Base-by-base conservation (phyloP, 2,113 vertebrate genomes). In the Atractosteus spatula region DNA sequence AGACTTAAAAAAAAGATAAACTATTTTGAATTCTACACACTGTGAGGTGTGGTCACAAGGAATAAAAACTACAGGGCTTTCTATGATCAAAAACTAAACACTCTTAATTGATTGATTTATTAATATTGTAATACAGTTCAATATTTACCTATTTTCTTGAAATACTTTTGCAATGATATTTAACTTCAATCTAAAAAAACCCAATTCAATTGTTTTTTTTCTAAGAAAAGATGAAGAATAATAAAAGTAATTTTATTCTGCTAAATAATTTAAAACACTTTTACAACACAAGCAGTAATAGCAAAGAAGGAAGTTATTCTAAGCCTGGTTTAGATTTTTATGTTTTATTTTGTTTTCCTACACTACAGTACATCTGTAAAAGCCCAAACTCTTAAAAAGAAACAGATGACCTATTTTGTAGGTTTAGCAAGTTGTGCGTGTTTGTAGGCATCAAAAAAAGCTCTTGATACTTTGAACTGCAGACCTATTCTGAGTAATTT, bases 231-330 rank as follows among this genome's bases (percentile, higher is more conserved):
- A 51, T 51, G 7, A 70, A 71, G 69, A 75, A 44, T 41, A 65
- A 70, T 76, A 76, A 85, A 89, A 89, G 88, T 92, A 91, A 91
- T 92, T 92, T 92, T 90, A 91, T 84, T 84, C 87, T 85, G 84
- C 83, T 92, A 79, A 92, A 92, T 92, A 82, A 92, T 92, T 92
- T 89, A 92, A 81, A 12, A 66, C 86, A 90, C 89, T 92, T 92
- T 92, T 91, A 90, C 92, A 92, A 90, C 87, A 76, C 83, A 84
- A 78, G 80, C 82, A 85, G 87, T 79, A 70, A 73, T 77, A 78
- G 80, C 81, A 80, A 84, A 83, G 86, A 83, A 85, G 88, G 82
- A 82, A 83, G 81, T 87, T 88, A 86, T 86, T 91, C 83, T 80
- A 87, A 82, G 87, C 88, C 82, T 85, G 88, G 89, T 87, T 85